Conservation (phyloP, 2,797 vertebrate species). For the Ataeniobius toweri region DNA sequence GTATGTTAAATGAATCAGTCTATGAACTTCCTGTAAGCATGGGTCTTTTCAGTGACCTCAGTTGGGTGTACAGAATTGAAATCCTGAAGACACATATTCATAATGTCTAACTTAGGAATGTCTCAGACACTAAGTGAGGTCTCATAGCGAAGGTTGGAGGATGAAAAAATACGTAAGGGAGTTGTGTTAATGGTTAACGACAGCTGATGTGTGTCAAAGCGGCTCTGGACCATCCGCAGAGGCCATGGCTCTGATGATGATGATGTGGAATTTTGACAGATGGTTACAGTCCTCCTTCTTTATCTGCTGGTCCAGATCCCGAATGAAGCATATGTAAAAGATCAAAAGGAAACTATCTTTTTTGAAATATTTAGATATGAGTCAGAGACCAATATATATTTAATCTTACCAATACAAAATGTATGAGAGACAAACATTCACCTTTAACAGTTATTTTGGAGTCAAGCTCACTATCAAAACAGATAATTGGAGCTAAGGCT, state of each 20-base stretch:
- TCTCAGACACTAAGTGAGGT: constrained; percentile 21
- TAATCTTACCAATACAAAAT: background rate
- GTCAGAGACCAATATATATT: background rate
- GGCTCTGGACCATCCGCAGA: background rate
- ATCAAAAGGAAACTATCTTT: background rate
- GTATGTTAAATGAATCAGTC: constrained; percentile 34
- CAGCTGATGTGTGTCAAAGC: constrained; percentile 18
- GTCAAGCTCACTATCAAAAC: constrained; percentile 1
- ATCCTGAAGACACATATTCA: constrained; percentile 4
- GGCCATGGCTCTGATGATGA: constrained; percentile 2
- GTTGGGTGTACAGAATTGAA: constrained; percentile 25
- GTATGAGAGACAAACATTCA: background rate
- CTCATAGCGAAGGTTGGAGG: constrained; percentile 10
- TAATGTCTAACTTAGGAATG: constrained; percentile 39
- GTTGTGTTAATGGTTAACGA: constrained; percentile 25
- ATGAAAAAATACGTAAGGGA: constrained; percentile 47
- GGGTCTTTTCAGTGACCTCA: constrained; percentile 27
- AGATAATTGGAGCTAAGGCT: constrained; percentile 1
- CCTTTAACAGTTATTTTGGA: background rate
- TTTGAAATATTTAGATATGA: background rate
- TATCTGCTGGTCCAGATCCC: constrained; percentile 10
- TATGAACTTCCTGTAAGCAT: constrained; percentile 17
- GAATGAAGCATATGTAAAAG: background rate
- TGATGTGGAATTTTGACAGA: constrained; percentile 22
- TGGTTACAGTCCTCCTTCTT: constrained; percentile 10